Evolutionary conservation across 1,140 invertebrate species (phyloP), one percentile per base, ranked within the genome.

Genomic region (Euura saliciscinereae): DNA sequence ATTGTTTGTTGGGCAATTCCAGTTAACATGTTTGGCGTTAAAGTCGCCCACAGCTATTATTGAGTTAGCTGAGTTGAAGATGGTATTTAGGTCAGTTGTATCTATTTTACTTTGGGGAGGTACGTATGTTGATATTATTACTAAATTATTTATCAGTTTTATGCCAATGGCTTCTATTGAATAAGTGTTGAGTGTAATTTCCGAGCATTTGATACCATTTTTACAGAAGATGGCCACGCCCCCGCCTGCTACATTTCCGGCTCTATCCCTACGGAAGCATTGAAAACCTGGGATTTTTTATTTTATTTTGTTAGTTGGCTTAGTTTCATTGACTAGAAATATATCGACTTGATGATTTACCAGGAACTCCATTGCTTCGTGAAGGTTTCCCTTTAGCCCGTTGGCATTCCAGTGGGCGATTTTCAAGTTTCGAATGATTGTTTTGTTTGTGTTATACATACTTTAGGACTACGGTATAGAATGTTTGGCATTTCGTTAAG

Each of bases 61-160:
- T n/a, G n/a, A n/a, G n/a, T n/a, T n/a, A n/a, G n/a, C n/a, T n/a
- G n/a, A n/a, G n/a, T n/a, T n/a, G n/a, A n/a, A n/a, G n/a, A n/a
- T n/a, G n/a, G n/a, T n/a, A n/a, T n/a, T n/a, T n/a, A n/a, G n/a
- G n/a, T 6, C 45, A 68, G n/a, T 51, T 8, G 73, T 68, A 1
- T 75, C 28, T n/a, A 71, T 71, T 28, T n/a, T 67, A 66, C 7
- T 13, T 66, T 66, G 8, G n/a, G 66, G 28, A 1, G 28, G 28
- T 28, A 28, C 28, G 28, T 28, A 28, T 28, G 28, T 1, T 28
- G 28, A 28, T 28, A 1, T 1, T 28, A 28, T 28, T 28, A 28
- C 28, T 28, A 28, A 1, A 28, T 28, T 51, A 2, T 11, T 51
- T 51, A 2, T 1, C 2, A 51, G 11, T 51, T 51, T 51, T 7